Evolutionary conservation across 2,113 vertebrate genomes (phyloP).

Genomic region (Caretta caretta): DNA sequence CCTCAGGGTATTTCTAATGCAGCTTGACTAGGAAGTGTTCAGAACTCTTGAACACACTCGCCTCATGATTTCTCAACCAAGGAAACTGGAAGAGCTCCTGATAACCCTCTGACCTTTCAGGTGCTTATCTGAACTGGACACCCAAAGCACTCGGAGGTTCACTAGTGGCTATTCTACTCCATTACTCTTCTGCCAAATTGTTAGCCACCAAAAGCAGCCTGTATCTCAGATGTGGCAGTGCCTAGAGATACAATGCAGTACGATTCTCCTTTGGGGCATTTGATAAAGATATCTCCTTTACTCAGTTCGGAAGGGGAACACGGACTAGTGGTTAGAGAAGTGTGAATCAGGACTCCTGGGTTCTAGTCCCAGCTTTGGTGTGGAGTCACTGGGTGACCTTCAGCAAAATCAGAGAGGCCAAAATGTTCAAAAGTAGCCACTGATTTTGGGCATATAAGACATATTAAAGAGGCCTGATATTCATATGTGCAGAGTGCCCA

Average conservation of each 20-base stretch:
- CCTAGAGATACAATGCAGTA: neutral
- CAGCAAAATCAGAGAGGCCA: neutral
- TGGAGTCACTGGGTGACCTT: neutral
- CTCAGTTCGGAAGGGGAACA: neutral
- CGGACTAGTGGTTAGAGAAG: neutral
- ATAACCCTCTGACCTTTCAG: slow-evolving; percentile 43
- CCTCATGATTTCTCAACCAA: slow-evolving; percentile 39
- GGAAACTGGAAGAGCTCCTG: neutral
- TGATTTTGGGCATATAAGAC: neutral
- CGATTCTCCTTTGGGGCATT: neutral
- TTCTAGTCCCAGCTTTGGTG: neutral
- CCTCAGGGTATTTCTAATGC: neutral
- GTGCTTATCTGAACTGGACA: slow-evolving; percentile 41
- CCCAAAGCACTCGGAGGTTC: slow-evolving; percentile 1
- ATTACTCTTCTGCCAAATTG: neutral
- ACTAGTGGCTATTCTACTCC: neutral
- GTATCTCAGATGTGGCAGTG: neutral
- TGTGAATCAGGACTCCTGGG: neutral
- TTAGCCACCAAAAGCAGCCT: neutral
- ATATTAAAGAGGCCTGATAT: neutral
- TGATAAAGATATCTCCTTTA: neutral
- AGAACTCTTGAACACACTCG: neutral
- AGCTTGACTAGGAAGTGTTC: neutral
- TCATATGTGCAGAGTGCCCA: neutral
- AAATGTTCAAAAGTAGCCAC: neutral